Conservation (phyloP, 2,113 vertebrate species). For the Heloderma charlesbogerti region DNA sequence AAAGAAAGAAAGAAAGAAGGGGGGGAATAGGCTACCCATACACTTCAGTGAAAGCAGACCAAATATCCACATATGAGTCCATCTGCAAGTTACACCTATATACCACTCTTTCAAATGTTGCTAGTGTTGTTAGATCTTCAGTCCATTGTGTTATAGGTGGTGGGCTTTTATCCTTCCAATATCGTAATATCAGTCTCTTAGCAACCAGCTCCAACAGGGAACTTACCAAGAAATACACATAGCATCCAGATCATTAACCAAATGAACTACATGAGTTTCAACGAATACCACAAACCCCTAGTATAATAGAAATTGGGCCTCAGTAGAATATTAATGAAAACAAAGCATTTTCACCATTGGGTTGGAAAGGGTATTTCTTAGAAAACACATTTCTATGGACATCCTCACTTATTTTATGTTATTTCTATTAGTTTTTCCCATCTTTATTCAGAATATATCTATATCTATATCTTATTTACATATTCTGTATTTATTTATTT, state of each 20-base stretch:
- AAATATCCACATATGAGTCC: too few species aligned
- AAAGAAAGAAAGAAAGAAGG: too few species aligned
- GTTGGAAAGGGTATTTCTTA: background rate
- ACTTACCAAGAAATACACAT: background rate
- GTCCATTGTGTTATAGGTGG: too few species aligned
- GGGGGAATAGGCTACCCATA: too few species aligned
- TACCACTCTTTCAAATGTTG: too few species aligned
- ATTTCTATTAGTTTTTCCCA: background rate
- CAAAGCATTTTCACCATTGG: background rate
- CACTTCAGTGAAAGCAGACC: too few species aligned
- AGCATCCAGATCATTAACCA: background rate
- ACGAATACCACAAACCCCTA: background rate
- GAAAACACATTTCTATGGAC: background rate
- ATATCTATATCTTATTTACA: background rate
- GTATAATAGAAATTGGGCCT: background rate
- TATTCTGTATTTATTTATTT: background rate
- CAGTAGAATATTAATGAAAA: background rate
- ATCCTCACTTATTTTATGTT: background rate
- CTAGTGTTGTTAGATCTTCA: too few species aligned
- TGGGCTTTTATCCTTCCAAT: too few species aligned
- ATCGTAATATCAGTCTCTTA: too few species aligned
- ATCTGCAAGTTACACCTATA: too few species aligned
- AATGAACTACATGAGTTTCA: background rate
- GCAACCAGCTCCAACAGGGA: background rate
- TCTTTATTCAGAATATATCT: background rate